Evolutionary conservation across 2,888 invertebrate species (phyloP).

Genomic region (Polyommatus iphigenia): DNA sequence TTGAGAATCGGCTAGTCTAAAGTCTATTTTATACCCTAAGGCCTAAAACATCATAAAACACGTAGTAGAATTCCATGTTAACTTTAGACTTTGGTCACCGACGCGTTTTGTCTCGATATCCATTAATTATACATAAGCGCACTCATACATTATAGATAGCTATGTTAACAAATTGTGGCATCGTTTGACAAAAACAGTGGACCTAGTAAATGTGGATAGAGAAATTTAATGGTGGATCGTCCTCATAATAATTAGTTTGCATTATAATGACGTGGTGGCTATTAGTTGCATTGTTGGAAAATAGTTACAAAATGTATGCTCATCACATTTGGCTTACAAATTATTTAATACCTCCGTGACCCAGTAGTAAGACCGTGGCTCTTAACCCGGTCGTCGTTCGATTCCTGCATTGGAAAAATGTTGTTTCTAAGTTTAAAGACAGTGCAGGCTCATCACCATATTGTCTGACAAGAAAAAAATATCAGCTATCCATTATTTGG

Average conservation of each 20-base stretch:
- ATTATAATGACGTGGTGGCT: not conserved
- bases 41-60: too few species aligned
- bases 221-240: not conserved
- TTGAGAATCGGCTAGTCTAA: too few species aligned
- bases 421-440: too few species aligned
- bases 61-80: not conserved
- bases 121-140: not conserved
- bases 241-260: not conserved
- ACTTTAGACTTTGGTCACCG: not conserved
- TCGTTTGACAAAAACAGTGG: not conserved
- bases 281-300: not conserved
- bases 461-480: too few species aligned
- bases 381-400: too few species aligned
- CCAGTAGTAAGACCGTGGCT: too few species aligned
- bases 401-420: too few species aligned
- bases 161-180: not conserved
- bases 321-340: too few species aligned
- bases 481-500: too few species aligned
- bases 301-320: not conserved
- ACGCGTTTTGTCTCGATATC: not conserved
- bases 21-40: too few species aligned
- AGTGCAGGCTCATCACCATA: too few species aligned
- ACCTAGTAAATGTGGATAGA: not conserved
- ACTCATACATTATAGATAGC: not conserved
- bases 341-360: too few species aligned